Base-by-base conservation (phyloP, 2,113 vertebrate species). In the Cyrtonyx montezumae region DNA sequence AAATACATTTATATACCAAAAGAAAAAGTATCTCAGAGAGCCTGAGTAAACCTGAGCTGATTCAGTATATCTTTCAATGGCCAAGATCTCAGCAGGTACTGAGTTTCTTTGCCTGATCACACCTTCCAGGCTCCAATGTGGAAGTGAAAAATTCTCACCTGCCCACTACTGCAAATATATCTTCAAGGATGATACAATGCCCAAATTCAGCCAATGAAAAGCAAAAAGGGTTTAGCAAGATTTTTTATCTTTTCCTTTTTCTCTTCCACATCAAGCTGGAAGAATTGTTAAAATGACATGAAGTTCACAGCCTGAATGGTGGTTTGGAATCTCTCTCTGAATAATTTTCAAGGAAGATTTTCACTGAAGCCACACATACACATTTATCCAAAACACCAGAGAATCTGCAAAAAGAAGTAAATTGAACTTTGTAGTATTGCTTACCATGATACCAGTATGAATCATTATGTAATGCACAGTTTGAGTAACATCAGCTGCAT, bases 381-480 rank as follows among this genome's bases (percentile, higher is more conserved):
- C 6, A 71, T 67, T 69, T 55, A 78, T 36, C 30, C 59, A 61
- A 80, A 94, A 78, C 19, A 92, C 26, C 36, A 77, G n/a, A 65
- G 30, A 87, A 36, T 77, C 61, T 87, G n/a, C 92, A 53, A 59
- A 89, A 94, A 85, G 6, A 63, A 88, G 15, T 46, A 67, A 66
- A 74, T 37, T 55, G 16, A 79, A 32, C 30, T 62, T 83, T 48
- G 63, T 26, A 46, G 15, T 55, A 62, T 59, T 85, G 88, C 98
- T 98, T 98, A 99, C 99, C 99, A 99, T 99, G 90, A 99, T 98
- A 92, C 99, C 99, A 51, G 99, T 99, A 96, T 99, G 99, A 74
- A 99, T 98, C 99, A 99, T 98, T 96, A 99, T 98, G 91, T 98
- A 99, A 98, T 99, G 99, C 77, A 99, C 99, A 19, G 99, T 99